These are phyloP conservation scores for Albula glossodonta DNA, from an alignment of 2,113 vertebrate species.

Conservation along the genomic window DNA sequence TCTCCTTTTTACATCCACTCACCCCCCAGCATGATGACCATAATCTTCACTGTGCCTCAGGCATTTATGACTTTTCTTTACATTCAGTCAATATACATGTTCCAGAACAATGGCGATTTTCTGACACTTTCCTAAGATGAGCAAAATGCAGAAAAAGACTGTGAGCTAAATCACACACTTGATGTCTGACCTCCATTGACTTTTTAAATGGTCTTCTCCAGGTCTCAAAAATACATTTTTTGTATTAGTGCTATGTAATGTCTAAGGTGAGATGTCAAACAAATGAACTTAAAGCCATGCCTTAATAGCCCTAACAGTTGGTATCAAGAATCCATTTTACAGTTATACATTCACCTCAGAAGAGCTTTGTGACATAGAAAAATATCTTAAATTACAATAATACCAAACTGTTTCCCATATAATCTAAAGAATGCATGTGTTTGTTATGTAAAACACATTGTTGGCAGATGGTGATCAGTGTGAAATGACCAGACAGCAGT, in stretches of 20 bases:
- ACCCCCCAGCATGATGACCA: too few relatives aligned
- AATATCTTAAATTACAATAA: not conserved
- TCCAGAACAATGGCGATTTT: too few relatives aligned
- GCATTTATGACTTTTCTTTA: too few relatives aligned
- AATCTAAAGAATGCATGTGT: not conserved
- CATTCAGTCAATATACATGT: too few relatives aligned
- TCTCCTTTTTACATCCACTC: too few relatives aligned
- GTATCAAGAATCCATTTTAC: not conserved
- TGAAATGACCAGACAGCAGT: not conserved
- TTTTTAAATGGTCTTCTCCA: not conserved
- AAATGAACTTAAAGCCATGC: not conserved
- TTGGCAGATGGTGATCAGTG: not conserved
- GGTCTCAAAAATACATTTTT: not conserved
- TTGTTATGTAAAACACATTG: too few relatives aligned
- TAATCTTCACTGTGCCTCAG: too few relatives aligned
- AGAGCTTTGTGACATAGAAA: not conserved
- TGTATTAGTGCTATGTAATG: conserved; percentile 50
- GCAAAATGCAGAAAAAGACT: too few relatives aligned
- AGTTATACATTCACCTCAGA: not conserved
- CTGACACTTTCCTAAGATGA: too few relatives aligned
- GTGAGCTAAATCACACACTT: too few relatives aligned
- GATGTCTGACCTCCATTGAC: not conserved
- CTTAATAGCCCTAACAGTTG: not conserved
- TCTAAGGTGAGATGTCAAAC: conserved; percentile 49
- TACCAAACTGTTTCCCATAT: not conserved